These are phyloP conservation scores for Pocillopora damicornis DNA, from an alignment of 64 coral and sea anemone species.

Conservation along the genomic window DNA sequence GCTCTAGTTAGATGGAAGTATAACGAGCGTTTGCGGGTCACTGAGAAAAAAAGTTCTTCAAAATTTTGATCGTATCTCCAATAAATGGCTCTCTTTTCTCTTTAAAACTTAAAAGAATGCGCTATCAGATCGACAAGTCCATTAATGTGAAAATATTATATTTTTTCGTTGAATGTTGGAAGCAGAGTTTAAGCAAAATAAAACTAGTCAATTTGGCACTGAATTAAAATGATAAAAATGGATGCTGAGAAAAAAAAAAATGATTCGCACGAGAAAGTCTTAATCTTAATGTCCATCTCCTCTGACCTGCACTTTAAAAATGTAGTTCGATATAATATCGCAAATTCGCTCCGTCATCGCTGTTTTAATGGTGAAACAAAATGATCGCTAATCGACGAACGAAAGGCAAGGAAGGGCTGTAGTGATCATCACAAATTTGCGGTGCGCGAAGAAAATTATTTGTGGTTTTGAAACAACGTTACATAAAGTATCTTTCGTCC, in stretches of 20 bases:
- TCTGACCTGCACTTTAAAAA: neutral
- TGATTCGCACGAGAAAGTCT: neutral
- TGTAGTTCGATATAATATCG: neutral
- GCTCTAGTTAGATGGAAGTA: neutral
- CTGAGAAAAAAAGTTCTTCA: neutral
- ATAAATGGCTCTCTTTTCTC: neutral
- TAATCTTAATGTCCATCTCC: neutral
- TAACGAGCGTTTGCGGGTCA: neutral
- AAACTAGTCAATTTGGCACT: neutral
- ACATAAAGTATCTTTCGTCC: constrained; percentile 18
- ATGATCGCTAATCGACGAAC: neutral
- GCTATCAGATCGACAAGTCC: neutral
- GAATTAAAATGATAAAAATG: neutral
- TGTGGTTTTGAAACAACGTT: neutral
- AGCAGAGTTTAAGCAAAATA: neutral
- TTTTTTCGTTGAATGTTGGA: neutral
- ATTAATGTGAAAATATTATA: constrained; percentile 5
- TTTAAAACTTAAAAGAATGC: neutral
- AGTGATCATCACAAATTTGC: constrained; percentile 5
- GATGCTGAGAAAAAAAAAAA: neutral
- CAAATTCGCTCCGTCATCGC: neutral
- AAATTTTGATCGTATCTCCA: constrained; percentile 17
- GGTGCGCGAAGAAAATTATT: neutral
- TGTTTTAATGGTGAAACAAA: neutral
- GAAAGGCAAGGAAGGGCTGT: neutral